Evolutionary conservation across 2,888 invertebrate genomes (phyloP).

Genomic region (Chloroclystis v-ata): DNA sequence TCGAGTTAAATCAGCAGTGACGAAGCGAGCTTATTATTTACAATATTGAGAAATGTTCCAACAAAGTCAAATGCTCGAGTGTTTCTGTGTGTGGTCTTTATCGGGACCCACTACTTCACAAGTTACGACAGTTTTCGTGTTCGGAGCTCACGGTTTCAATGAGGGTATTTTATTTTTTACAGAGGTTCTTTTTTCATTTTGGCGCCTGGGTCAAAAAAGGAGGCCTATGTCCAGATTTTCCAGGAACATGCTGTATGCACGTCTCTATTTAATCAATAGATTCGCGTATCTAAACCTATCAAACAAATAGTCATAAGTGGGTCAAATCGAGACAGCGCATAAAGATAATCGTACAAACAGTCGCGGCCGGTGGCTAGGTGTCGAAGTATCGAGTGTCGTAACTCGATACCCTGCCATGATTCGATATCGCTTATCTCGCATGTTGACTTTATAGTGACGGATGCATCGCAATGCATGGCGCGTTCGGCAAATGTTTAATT

Average conservation of each 20-base stretch:
- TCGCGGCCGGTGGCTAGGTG: conserved; percentile 57
- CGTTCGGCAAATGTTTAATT: conserved; percentile 62
- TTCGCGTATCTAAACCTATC: conserved; percentile 8
- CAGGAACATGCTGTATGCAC: too few relatives aligned
- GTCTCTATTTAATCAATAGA: neutral
- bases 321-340: conserved; percentile 47
- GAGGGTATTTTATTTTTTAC: conserved; percentile 7
- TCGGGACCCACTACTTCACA: conserved; percentile 8
- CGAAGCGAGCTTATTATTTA: conserved; percentile 26
- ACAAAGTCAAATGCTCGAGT: conserved; percentile 19
- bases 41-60: conserved; percentile 26
- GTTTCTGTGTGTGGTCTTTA: conserved; percentile 27
- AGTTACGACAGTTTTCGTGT: conserved; percentile 6
- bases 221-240: too few relatives aligned
- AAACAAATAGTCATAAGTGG: conserved; percentile 37
- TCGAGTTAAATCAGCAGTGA: conserved; percentile 27
- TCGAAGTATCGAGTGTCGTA: conserved; percentile 62
- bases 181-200: too few relatives aligned
- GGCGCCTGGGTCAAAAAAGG: too few relatives aligned
- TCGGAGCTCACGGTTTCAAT: neutral
- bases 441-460: conserved; percentile 58
- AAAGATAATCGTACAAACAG: conserved; percentile 49
- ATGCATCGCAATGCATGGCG: conserved; percentile 58
- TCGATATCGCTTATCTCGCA: conserved; percentile 63
- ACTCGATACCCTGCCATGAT: conserved; percentile 61